Evolutionary conservation across 1,140 invertebrate genomes (phyloP).

Genomic region (Mya arenaria): DNA sequence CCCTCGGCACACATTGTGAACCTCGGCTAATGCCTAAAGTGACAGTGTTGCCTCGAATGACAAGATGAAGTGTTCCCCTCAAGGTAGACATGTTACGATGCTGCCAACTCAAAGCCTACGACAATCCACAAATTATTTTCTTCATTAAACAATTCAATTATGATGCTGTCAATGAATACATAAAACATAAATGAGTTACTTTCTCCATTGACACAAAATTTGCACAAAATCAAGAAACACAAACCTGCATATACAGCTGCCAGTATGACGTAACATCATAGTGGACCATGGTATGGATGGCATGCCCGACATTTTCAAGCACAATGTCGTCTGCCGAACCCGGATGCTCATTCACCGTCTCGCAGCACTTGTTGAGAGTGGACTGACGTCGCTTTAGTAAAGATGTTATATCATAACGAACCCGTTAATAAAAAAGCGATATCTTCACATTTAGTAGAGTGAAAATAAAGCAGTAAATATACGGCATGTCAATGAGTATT

Average conservation of each 20-base stretch:
- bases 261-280: conserved; percentile 10
- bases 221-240: not conserved
- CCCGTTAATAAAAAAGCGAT: not conserved
- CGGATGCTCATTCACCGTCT: not conserved
- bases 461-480: not conserved
- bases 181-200: no score
- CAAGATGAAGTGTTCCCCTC: no score
- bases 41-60: no score
- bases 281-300: conserved; percentile 20
- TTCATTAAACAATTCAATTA: no score
- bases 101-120: no score
- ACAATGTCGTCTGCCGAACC: conserved; percentile 10
- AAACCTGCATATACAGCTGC: conserved; percentile 12
- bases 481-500: no score
- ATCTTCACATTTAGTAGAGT: not conserved
- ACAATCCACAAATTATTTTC: no score
- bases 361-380: conserved; percentile 19
- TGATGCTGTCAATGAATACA: no score
- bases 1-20: no score
- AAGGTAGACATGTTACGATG: no score
- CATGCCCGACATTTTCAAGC: not conserved
- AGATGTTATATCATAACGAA: not conserved
- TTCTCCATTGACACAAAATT: not conserved
- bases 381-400: not conserved
- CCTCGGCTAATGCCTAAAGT: no score